Conservation (phyloP, 2,797 vertebrate species). For the Gymnothorax javanicus region DNA sequence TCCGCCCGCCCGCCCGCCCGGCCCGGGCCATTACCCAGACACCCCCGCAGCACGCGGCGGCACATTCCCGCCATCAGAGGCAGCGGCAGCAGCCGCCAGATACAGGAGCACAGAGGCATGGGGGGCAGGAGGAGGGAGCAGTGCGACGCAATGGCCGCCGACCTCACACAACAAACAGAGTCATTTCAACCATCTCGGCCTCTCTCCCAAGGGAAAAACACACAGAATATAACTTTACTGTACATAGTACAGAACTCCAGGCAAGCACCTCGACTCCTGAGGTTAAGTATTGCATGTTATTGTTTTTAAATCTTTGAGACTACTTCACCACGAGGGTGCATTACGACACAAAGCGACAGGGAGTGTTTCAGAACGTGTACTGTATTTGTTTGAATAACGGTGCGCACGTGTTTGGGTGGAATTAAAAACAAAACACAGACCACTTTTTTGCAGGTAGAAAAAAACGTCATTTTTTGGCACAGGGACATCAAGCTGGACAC, state of each 20-base stretch:
- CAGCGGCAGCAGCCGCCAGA: slow-evolving; percentile 17
- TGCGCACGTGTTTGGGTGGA: neutral
- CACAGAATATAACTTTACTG: no score
- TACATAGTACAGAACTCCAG: no score
- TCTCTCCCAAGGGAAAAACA: neutral
- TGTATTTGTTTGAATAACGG: neutral
- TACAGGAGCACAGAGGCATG: neutral
- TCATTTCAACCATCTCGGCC: neutral
- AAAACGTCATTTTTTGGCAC: slow-evolving; percentile 38
- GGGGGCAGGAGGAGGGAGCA: neutral
- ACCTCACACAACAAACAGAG: slow-evolving; percentile 17
- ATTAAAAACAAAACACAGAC: slow-evolving; percentile 24
- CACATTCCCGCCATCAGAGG: slow-evolving; percentile 27
- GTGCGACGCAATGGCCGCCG: neutral
- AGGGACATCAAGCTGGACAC: slow-evolving; percentile 34
- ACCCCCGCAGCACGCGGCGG: slow-evolving; percentile 30
- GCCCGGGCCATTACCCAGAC: slow-evolving; percentile 39
- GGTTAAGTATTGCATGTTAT: neutral
- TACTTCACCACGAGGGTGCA: neutral
- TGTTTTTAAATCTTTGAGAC: neutral
- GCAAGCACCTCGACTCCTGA: neutral
- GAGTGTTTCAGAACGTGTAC: slow-evolving; percentile 1
- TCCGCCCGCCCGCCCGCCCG: slow-evolving; percentile 39
- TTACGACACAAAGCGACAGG: neutral
- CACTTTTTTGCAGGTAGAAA: slow-evolving; percentile 27